phyloP scores from a whole-genome alignment of 2,113 vertebrate species.

The Macaca nemestrina region DNA sequence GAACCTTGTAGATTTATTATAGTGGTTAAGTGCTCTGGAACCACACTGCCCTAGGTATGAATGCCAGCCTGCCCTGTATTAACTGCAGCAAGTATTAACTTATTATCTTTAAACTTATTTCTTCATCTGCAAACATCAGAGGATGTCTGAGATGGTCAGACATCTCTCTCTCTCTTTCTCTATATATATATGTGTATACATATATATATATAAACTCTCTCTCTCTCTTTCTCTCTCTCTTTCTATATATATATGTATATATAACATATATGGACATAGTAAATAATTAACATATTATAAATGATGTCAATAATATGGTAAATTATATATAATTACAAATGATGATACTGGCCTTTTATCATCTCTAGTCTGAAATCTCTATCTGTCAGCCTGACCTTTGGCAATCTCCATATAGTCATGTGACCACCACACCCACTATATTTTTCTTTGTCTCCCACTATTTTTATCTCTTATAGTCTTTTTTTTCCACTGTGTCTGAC shows the following conservation, averaged over 20 bases:
- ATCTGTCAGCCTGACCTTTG: background rate
- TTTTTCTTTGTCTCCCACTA: background rate
- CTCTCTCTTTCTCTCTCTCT: too few species aligned
- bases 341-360: background rate
- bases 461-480: background rate
- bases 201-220: background rate
- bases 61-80: background rate
- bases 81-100: background rate
- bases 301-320: background rate
- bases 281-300: background rate
- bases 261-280: background rate
- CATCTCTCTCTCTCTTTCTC: too few species aligned
- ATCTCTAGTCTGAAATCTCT: background rate
- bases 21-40: background rate
- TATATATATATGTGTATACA: too few species aligned
- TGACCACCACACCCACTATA: background rate
- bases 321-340: background rate
- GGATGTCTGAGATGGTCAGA: background rate
- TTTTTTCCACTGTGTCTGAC: background rate
- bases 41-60: background rate
- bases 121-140: background rate
- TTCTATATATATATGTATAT: too few species aligned
- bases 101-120: background rate
- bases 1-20: background rate
- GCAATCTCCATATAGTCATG: background rate